Base-by-base conservation (phyloP, 2,113 vertebrate genomes). In the Aplodontia rufa region DNA sequence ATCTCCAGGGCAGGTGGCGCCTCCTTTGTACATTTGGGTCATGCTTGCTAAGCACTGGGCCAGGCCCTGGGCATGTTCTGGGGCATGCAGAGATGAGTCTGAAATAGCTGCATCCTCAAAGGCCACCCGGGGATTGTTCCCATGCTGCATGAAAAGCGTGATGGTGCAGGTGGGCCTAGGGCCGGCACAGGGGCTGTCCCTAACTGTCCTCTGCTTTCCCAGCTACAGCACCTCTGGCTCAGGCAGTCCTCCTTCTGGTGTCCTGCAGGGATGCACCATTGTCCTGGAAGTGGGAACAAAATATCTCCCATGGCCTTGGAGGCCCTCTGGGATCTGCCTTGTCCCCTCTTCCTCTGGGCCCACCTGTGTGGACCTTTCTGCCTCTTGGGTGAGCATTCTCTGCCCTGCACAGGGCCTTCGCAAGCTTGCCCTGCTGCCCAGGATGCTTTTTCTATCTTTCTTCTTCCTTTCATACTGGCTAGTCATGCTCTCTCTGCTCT, bases 81-180 rank as follows among this genome's bases (percentile, higher is more conserved):
- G 24, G 74, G 2, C 19, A 2, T 3, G 24, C 0, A 24, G 32
- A 81, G 45, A 19, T 60, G 37, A 49, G 6, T 17, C 47, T 2
- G 3, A 55, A 42, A 51, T 14, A n/a, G 47, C 76, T 8, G 37
- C 35, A 76, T 26, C 32, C 81, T 66, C 79, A 35, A 82, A 82
- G 40, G 58, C 3, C 0, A 1, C 17, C 1, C 0, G 32, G 32
- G 37, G 6, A 12, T 51, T 2, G 0, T 64, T 49, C 2, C 68
- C 9, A 1, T 17, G 42, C 22, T 26, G 55, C 20, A 12, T 40
- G 49, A 79, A 66, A 87, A 88, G 28, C 1, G 4, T 62, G 55
- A 12, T 22, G 58, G 35, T 37, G 40, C 12, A 26, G 20, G 20
- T 84, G 47, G 49, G 69, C 30, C 35, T n/a, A 19, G 37, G 30